Evolutionary conservation across 2,888 invertebrate genomes (phyloP).

Genomic region (Tachina lurida): DNA sequence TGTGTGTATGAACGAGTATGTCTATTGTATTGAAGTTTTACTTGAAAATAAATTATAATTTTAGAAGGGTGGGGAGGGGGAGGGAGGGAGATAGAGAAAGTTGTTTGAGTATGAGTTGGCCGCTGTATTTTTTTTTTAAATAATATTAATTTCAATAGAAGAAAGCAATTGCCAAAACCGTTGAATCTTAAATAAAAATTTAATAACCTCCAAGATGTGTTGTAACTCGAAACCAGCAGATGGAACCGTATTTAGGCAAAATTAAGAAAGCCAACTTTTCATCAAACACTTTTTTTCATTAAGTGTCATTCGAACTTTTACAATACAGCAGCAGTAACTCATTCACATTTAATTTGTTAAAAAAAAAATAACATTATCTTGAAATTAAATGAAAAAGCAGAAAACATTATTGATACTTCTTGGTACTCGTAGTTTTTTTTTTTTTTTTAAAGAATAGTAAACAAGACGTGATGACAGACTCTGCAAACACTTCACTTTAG

Average conservation of each 20-base stretch:
- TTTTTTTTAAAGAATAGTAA: slow-evolving; percentile 4
- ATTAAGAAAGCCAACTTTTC: slow-evolving; percentile 36
- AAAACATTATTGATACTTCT: slow-evolving; percentile 33
- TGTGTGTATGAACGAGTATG: too few species aligned
- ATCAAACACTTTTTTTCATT: slow-evolving; percentile 6
- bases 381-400: slow-evolving; percentile 9
- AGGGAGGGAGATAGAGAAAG: slow-evolving; percentile 35
- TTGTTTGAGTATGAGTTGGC: slow-evolving; percentile 29
- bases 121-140: background rate
- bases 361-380: background rate
- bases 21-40: slow-evolving; percentile 38
- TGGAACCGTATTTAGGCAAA: background rate
- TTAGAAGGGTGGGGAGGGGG: background rate
- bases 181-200: background rate
- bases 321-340: background rate
- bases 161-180: background rate
- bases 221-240: background rate
- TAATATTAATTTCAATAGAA: background rate
- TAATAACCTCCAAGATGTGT: background rate
- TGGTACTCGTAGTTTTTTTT: background rate
- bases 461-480: slow-evolving; percentile 21
- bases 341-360: slow-evolving; percentile 4
- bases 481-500: background rate
- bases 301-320: background rate
- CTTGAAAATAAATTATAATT: background rate